Percentiles rank a stretch among this genome's conserved stretches.
phyloP scores from a whole-genome alignment of 30 jellyfish, hydroid and myxozoan species.

The Cassiopea xamachana region DNA sequence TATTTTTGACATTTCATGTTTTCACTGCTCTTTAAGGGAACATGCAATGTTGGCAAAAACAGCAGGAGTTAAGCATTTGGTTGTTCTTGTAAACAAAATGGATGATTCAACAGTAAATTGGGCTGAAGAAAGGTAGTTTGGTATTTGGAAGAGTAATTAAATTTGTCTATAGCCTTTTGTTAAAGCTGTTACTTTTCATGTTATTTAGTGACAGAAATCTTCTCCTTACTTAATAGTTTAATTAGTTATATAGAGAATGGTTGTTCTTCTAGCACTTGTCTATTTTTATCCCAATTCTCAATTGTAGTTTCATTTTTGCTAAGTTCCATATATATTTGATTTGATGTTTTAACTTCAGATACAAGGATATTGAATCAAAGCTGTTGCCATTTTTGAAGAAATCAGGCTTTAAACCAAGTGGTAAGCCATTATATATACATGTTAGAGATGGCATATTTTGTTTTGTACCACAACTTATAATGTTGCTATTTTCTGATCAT shows the following conservation, averaged over 20 bases:
- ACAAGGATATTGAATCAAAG: constrained; percentile 89
- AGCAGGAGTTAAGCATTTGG: constrained; percentile 95
- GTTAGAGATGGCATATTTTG: not conserved
- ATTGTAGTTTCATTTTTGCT: not conserved
- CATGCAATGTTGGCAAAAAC: constrained; percentile 99
- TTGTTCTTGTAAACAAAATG: constrained; percentile 97
- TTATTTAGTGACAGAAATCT: not conserved
- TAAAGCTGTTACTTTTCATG: not conserved
- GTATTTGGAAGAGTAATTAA: not conserved
- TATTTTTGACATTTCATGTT: not conserved
- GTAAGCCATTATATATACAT: constrained; percentile 33
- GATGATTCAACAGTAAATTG: constrained; percentile 99
- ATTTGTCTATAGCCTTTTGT: not conserved
- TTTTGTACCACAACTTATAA: too few relatives aligned
- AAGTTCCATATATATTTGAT: too few relatives aligned
- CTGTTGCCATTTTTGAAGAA: constrained; percentile 89
- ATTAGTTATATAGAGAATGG: too few relatives aligned
- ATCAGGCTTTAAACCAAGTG: constrained; percentile 86
- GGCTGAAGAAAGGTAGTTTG: constrained; percentile 81
- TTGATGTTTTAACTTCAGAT: constrained; percentile 40
- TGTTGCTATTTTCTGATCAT: too few relatives aligned
- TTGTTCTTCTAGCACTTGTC: too few relatives aligned
- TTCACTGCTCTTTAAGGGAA: constrained; percentile 68
- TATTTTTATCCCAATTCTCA: not conserved
- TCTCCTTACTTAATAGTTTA: too few relatives aligned